Evolutionary conservation across 2,888 invertebrate genomes (phyloP).

Genomic region (Mimumesa dahlbomi): DNA sequence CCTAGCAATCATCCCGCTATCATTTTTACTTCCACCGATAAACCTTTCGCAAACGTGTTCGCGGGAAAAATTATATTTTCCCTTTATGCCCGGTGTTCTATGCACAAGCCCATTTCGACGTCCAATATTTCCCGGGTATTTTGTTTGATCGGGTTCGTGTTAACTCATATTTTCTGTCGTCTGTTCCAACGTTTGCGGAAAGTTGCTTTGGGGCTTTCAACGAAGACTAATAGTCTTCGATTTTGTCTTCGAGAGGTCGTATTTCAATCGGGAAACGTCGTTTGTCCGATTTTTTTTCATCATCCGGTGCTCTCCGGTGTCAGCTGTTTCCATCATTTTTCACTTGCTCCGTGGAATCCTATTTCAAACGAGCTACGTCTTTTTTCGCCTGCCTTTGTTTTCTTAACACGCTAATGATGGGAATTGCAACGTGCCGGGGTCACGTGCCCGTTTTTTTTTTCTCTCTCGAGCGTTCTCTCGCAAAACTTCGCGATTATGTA

Average conservation of each 20-base stretch:
- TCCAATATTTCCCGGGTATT: background rate
- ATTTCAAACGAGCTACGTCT: background rate
- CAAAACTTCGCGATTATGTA: no score
- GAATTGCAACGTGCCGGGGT: no score
- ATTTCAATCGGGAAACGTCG: constrained; percentile 10
- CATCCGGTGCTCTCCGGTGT: background rate
- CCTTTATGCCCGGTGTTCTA: background rate
- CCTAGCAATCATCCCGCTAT: no score
- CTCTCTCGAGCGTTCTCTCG: no score
- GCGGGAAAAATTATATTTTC: background rate
- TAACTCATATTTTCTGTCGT: background rate
- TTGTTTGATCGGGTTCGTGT: background rate
- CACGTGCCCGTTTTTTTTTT: no score
- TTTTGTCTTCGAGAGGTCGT: constrained; percentile 9
- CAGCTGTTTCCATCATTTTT: background rate
- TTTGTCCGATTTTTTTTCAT: background rate
- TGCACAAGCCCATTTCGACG: background rate
- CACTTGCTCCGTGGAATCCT: background rate
- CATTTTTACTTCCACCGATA: no score
- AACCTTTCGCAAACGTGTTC: background rate
- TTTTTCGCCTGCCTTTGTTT: background rate
- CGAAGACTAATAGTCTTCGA: constrained; percentile 28
- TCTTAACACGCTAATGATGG: no score
- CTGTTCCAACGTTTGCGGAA: no score
- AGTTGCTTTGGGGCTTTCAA: background rate